A percentile compares a stretch with the other conserved stretches of the same genome.
Evolutionary conservation across 2,113 vertebrate genomes (phyloP).

Genomic region (Sardina pilchardus): DNA sequence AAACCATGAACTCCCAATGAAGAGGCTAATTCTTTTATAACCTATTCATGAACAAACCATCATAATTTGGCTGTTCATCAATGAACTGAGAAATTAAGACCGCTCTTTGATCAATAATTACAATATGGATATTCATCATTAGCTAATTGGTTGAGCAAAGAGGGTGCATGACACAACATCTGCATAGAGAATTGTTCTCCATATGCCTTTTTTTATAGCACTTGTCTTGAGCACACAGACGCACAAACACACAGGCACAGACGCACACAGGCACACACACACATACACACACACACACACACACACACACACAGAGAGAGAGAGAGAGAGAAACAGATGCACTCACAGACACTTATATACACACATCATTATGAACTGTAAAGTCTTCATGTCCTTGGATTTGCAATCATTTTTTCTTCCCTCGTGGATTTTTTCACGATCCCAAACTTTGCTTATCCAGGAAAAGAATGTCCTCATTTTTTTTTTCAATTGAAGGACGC

Average conservation of each 20-base stretch:
- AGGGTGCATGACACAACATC: neutral
- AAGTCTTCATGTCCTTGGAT: neutral
- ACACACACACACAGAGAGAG: neutral
- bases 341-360: neutral
- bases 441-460: neutral
- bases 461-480: neutral
- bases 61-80: neutral
- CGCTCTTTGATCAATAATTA: neutral
- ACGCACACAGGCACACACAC: neutral
- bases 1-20: neutral
- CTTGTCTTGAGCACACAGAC: neutral
- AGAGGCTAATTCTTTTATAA: neutral
- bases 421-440: neutral
- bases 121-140: neutral
- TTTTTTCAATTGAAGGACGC: conserved; percentile 3
- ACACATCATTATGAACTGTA: neutral
- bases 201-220: neutral
- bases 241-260: neutral
- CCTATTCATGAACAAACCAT: neutral
- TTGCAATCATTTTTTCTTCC: neutral
- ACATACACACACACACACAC: neutral
- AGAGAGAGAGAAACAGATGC: too few relatives aligned
- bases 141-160: neutral
- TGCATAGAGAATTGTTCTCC: neutral
- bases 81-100: neutral